These are phyloP conservation scores for Chrysopilus asiliformis DNA, from an alignment of 2,888 invertebrate species.

Conservation along the genomic window DNA sequence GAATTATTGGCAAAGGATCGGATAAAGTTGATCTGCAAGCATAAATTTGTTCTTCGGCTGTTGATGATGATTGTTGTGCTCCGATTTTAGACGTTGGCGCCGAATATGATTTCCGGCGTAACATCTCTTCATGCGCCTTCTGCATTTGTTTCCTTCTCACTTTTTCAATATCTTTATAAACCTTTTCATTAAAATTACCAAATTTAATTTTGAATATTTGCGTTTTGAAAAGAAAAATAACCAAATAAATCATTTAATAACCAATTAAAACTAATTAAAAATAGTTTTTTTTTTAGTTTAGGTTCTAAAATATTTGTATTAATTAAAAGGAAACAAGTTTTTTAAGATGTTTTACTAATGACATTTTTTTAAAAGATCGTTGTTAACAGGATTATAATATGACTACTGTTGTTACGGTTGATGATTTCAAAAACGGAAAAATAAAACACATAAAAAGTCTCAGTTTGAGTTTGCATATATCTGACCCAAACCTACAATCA, in stretches of 20 bases:
- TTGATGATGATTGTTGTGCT: background rate
- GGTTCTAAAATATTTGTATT: too few species aligned
- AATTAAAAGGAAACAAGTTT: too few species aligned
- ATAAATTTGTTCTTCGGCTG: background rate
- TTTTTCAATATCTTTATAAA: conserved; percentile 29
- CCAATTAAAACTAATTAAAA: background rate
- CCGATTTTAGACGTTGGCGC: background rate
- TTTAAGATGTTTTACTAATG: too few species aligned
- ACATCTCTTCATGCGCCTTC: background rate
- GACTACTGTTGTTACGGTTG: too few species aligned
- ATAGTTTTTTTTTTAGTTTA: background rate
- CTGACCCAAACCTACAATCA: too few species aligned
- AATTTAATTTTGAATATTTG: background rate
- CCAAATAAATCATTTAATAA: background rate
- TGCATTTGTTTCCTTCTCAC: background rate
- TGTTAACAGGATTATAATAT: too few species aligned
- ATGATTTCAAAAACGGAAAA: too few species aligned
- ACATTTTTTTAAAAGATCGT: too few species aligned
- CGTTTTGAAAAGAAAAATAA: background rate
- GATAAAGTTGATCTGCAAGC: background rate
- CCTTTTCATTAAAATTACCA: conserved; percentile 18
- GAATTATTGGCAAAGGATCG: conserved; percentile 8
- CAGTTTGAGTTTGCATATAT: too few species aligned
- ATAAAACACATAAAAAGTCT: too few species aligned
- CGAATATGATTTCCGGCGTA: background rate